phyloP scores from a whole-genome alignment of 2,888 invertebrate species.

The Ophonus ardosiacus region DNA sequence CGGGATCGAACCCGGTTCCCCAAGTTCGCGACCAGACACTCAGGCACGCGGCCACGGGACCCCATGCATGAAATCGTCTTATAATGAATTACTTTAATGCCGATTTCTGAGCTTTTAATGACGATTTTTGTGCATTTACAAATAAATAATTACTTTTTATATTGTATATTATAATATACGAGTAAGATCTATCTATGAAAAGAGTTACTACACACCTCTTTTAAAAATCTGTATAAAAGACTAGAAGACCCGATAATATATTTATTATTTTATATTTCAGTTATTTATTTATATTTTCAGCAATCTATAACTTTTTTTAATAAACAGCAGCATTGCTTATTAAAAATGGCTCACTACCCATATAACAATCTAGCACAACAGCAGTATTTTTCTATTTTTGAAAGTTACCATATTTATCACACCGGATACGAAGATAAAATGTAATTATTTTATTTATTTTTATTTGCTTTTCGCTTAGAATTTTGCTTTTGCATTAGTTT shows the following conservation, averaged over 20 bases:
- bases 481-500: neutral
- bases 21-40: too few relatives aligned
- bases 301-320: neutral
- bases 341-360: slow-evolving; percentile 52
- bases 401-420: slow-evolving; percentile 64
- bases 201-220: too few relatives aligned
- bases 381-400: slow-evolving; percentile 63
- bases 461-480: slow-evolving; percentile 37
- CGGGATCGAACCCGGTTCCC: too few relatives aligned
- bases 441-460: slow-evolving; percentile 69
- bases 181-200: too few relatives aligned
- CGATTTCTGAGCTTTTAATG: too few relatives aligned
- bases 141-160: too few relatives aligned
- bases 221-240: too few relatives aligned
- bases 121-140: too few relatives aligned
- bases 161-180: too few relatives aligned
- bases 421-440: slow-evolving; percentile 68
- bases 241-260: neutral
- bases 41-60: too few relatives aligned
- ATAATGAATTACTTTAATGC: too few relatives aligned
- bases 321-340: neutral
- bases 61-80: too few relatives aligned
- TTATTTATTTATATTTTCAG: slow-evolving; percentile 10
- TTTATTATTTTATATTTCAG: neutral
- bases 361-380: slow-evolving; percentile 31